Base-by-base conservation (phyloP, 2,113 vertebrate species). In the Platysternon megacephalum region DNA sequence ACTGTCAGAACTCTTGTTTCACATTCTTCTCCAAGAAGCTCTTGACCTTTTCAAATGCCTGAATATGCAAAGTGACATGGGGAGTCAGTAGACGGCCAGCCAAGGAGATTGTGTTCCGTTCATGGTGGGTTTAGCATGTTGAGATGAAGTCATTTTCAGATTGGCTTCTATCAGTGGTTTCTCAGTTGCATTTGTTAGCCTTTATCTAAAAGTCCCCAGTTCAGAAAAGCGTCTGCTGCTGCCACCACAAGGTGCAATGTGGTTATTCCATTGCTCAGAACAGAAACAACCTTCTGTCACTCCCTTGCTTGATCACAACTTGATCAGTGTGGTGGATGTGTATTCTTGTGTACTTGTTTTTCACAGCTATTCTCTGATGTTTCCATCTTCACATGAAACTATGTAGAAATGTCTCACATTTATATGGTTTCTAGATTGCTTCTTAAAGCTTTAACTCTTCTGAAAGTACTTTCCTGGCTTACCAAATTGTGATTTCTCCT, bases 401-500 rank as follows among this genome's bases (percentile, higher is more conserved):
- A 5, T 7, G 3, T n/a, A 58, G n/a, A 1, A 10, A 8, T 72
- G 65, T 39, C 8, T 0, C 82, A 2, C 0, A 0, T 0, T 1
- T 17, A 3, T 9, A 65, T 16, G 16, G 4, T 3, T 17, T 13
- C 28, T 29, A 5, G 19, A 24, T 32, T 52, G 78, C 65, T 35
- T 56, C 82, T 51, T 14, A 82, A 65, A 76, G 88, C 46, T 28
- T 61, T 85, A 29, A 2, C 9, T 11, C 86, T 79, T 61, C 32
- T 22, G 19, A 68, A 68, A 21, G 17, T 39, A 35, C 65, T 22
- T 72, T 39, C 46, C 3, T 12, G 58, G 13, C 58, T 35, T 72
- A 53, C 6, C 24, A 74, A 90, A 93, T 28, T 46, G 28, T 26
- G 16, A 6, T 52, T 39, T 65, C 86, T 82, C 76, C 51, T 84